Base-by-base conservation (phyloP, 1,140 invertebrate genomes). In the Pseudomyrmex concolor region DNA sequence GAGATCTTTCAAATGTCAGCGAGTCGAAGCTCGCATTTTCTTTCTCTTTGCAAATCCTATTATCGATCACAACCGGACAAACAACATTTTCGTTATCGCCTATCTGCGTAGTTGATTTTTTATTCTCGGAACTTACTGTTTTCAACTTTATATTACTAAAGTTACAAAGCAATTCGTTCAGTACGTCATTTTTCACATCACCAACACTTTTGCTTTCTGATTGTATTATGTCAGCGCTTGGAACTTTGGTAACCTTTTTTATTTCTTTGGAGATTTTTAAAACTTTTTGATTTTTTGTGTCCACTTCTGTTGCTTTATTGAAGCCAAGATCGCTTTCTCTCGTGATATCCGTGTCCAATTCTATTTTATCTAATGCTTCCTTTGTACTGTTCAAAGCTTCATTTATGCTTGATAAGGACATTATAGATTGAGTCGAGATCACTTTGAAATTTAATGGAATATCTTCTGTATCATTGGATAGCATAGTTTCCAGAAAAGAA, bases 121-220 rank as follows among this genome's bases (percentile, higher is more conserved):
- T 67, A 50, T 48, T 67, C 10, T 68, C 63, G 13, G 62, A 4
- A 9, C 54, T 84, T 17, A 85, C 83, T 34, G 70, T 62, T 74
- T 89, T 94, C 48, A 94, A 87, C 86, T 91, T 93, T 51, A 94
- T 93, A 8, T 90, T 86, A 66, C 66, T 82, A 51, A 94, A 94
- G 83, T 92, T 94, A 43, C 72, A 89, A 19, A 94, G 76, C 50
- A 94, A 80, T 67, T 94, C 93, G 60, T 91, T 93, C 22, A 94
- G 59, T 55, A 94, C 85, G 19, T 92, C 89, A 76, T 85, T 90
- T 63, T 94, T 94, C 0, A 72, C 88, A 13, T 93, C 90, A 3
- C 84, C 71, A 2, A 70, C 77, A 55, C 73, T 89, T 76, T 89
- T 93, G 43, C 80, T 86, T 8, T 71, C 57, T 10, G 50, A 25